Conservation (phyloP, 2,797 vertebrate species). For the Xenops minutus region DNA sequence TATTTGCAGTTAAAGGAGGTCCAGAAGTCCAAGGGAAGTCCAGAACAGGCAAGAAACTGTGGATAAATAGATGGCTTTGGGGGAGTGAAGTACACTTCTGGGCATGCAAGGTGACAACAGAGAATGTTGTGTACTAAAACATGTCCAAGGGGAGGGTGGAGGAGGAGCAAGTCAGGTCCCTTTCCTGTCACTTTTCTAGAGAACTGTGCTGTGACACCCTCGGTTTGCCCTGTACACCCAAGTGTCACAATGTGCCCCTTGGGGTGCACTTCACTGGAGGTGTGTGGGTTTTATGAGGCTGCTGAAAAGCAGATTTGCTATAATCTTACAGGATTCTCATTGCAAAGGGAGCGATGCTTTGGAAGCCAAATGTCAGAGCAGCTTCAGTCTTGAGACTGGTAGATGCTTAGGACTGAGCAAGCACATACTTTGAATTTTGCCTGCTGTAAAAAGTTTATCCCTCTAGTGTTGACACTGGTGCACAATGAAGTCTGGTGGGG, state of each 20-base stretch:
- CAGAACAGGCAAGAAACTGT: background rate
- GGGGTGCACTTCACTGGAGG: background rate
- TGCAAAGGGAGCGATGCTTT: background rate
- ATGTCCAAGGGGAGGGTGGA: background rate
- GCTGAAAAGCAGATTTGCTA: background rate
- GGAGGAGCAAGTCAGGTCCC: background rate
- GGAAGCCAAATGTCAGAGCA: background rate
- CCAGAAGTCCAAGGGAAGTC: background rate
- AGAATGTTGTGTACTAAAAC: background rate
- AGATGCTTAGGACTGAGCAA: background rate
- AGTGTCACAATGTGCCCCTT: accelerated
- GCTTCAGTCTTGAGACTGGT: background rate
- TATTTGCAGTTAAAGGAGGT: background rate
- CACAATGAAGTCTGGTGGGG: background rate
- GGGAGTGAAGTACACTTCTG: background rate
- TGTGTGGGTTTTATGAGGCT: background rate
- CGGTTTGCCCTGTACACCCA: accelerated
- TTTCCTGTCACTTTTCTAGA: background rate
- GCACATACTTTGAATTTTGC: background rate
- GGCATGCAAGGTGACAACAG: background rate
- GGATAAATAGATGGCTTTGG: background rate
- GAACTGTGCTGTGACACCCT: accelerated
- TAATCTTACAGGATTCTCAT: background rate
- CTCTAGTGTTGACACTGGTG: accelerated
- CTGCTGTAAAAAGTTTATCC: background rate